Base-by-base conservation (phyloP, 2,113 vertebrate species). In the Phrynosoma blainvillii region DNA sequence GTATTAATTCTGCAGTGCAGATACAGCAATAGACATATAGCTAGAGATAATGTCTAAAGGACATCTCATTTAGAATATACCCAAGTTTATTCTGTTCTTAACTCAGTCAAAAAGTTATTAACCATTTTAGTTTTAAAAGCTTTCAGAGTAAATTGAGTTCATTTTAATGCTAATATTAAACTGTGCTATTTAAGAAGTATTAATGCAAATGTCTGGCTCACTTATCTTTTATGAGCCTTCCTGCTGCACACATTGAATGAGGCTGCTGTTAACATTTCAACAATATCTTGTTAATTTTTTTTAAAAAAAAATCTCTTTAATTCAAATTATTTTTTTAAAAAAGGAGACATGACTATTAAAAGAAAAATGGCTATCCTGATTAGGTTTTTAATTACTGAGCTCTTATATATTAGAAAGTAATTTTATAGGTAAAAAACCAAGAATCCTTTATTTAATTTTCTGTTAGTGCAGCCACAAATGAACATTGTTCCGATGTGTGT, bases 131-230 rank as follows among this genome's bases (percentile, higher is more conserved):
- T 84, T 32, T 47, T 54, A 74, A 77, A 40, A 32, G 1, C 23
- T 30, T 79, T 91, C n/a, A 36, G 71, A 90, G 30, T 68, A 91
- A 91, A 92, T 0, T 59, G 78, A 90, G 73, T 77, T 79, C 40
- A 54, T 87, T 91, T 65, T 91, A 88, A 77, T 65, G 77, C 9
- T 82, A 73, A 62, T 86, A 71, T 13, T 70, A 87, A 91, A 85
- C 12, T 73, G 30, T 42, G 16, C 36, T 90, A 30, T 82, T 82
- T 90, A 87, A 89, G 66, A 90, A 89, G 75, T 21, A 4, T 25
- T 54, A 68, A 86, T 75, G 85, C 16, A 76, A 83, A 79, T 70
- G 79, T 80, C 20, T 16, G 70, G 42, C 65, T 86, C 23, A 36
- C 30, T 7, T 91, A 71, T 56, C 73, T 88, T 70, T 88, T 68